phyloP scores from a whole-genome alignment of 2,797 vertebrate species.

The Discoglossus pictus region DNA sequence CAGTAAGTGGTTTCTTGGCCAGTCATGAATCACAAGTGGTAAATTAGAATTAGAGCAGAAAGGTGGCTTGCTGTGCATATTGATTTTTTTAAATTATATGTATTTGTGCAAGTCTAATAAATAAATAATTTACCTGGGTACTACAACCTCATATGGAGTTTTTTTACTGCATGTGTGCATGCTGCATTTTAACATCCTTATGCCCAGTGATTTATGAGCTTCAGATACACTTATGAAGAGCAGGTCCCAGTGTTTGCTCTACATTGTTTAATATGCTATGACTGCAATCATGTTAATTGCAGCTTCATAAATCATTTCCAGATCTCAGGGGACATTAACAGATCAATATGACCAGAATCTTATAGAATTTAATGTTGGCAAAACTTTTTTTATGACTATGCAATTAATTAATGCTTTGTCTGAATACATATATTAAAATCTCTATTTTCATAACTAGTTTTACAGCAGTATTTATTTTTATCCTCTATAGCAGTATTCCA shows the following conservation, averaged over 20 bases:
- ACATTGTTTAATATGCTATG: slow-evolving; percentile 44
- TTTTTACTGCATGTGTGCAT: not conserved
- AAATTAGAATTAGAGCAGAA: too few species aligned
- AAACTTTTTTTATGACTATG: not conserved
- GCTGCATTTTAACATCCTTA: slow-evolving; percentile 8
- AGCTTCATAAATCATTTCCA: slow-evolving; percentile 40
- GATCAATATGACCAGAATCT: slow-evolving; percentile 34
- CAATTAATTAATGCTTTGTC: slow-evolving; percentile 6
- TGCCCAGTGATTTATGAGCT: slow-evolving; percentile 36
- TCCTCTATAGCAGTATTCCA: too few species aligned
- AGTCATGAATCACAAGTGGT: too few species aligned
- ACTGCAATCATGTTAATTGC: slow-evolving; percentile 44
- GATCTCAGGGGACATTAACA: slow-evolving; percentile 16
- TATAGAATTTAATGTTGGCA: slow-evolving; percentile 19
- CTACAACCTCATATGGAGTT: not conserved
- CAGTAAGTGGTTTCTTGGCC: too few species aligned
- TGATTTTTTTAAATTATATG: too few species aligned
- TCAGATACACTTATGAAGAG: slow-evolving; percentile 24
- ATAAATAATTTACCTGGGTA: not conserved
- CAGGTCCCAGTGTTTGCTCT: slow-evolving; percentile 32
- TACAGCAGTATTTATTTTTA: too few species aligned
- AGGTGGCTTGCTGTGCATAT: too few species aligned
- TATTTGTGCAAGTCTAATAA: not conserved
- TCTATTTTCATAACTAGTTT: too few species aligned
- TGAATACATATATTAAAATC: slow-evolving; percentile 24